Evolutionary conservation across 2,888 invertebrate genomes (phyloP).

Genomic region (Polymixis flavicincta): DNA sequence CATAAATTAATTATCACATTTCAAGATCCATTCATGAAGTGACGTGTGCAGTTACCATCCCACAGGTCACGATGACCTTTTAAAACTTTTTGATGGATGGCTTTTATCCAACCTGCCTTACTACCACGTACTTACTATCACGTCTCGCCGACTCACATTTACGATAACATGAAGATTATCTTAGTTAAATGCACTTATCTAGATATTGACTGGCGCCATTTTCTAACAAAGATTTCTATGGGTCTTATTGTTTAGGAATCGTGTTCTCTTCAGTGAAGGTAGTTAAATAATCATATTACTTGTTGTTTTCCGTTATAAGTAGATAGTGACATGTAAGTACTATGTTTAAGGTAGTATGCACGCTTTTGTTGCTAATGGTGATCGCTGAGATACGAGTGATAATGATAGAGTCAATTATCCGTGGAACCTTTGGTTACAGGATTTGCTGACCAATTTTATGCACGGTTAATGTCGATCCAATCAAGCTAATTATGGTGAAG

Average conservation of each 20-base stretch:
- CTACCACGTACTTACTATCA: slow-evolving; percentile 12
- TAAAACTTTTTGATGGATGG: slow-evolving; percentile 29
- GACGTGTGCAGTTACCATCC: neutral
- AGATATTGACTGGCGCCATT: slow-evolving; percentile 54
- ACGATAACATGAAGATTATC: slow-evolving; percentile 43
- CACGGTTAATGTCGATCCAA: neutral
- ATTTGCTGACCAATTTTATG: neutral
- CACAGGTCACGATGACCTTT: neutral
- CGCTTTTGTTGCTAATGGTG: neutral
- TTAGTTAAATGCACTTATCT: slow-evolving; percentile 36
- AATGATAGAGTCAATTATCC: neutral
- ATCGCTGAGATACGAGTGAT: neutral
- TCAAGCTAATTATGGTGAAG: neutral
- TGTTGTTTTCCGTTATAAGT: slow-evolving; percentile 42
- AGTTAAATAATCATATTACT: slow-evolving; percentile 58
- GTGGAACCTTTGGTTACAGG: neutral
- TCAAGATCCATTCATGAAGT: neutral
- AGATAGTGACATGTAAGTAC: slow-evolving; percentile 15
- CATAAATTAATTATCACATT: neutral
- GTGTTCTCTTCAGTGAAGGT: slow-evolving; percentile 51
- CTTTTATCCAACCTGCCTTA: slow-evolving; percentile 8
- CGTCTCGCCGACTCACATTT: neutral
- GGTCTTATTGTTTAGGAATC: slow-evolving; percentile 41
- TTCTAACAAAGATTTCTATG: slow-evolving; percentile 44
- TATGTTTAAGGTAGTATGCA: slow-evolving; percentile 11